These are phyloP conservation scores for Trypoxylus dichotomus DNA, from an alignment of 1,140 invertebrate genomes.

Conservation along the genomic window DNA sequence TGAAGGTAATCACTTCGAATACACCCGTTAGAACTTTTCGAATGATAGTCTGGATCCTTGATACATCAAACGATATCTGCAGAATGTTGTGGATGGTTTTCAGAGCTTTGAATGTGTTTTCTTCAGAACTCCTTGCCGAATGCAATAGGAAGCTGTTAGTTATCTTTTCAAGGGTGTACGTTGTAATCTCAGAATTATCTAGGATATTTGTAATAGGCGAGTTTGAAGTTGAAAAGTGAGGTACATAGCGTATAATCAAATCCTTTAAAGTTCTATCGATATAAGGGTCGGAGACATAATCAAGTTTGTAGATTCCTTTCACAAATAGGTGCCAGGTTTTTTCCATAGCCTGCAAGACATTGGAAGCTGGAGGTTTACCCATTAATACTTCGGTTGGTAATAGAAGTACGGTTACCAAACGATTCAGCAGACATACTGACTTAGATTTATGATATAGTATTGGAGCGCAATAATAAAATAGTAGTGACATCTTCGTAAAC, in stretches of 20 bases:
- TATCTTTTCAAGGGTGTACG: conserved; percentile 46
- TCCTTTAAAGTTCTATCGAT: conserved; percentile 46
- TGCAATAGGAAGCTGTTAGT: conserved; percentile 42
- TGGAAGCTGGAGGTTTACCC: conserved; percentile 40
- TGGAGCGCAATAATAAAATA: conserved; percentile 43
- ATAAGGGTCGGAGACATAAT: conserved; percentile 43
- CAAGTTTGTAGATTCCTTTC: conserved; percentile 42
- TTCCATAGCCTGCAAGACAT: conserved; percentile 42
- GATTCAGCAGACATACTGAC: conserved; percentile 41
- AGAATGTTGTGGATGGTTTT: conserved; percentile 44
- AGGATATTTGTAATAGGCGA: conserved; percentile 43
- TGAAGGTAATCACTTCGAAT: conserved; percentile 47
- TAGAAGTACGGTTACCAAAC: conserved; percentile 41
- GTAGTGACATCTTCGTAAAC: conserved; percentile 41
- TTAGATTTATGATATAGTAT: conserved; percentile 46
- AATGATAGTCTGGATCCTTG: conserved; percentile 37
- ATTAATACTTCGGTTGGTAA: conserved; percentile 46
- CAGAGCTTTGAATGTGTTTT: conserved; percentile 44
- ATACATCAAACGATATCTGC: conserved; percentile 35
- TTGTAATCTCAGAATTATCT: conserved; percentile 33
- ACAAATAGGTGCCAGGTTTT: conserved; percentile 49
- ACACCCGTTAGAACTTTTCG: conserved; percentile 42
- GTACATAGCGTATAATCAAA: conserved; percentile 46
- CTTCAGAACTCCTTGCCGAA: conserved; percentile 41
- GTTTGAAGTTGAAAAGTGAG: conserved; percentile 43